A percentile compares a stretch with the other conserved stretches of the same genome.
These are phyloP conservation scores for Cardiocondyla obscurior DNA, from an alignment of 1,140 invertebrate species.

Conservation along the genomic window DNA sequence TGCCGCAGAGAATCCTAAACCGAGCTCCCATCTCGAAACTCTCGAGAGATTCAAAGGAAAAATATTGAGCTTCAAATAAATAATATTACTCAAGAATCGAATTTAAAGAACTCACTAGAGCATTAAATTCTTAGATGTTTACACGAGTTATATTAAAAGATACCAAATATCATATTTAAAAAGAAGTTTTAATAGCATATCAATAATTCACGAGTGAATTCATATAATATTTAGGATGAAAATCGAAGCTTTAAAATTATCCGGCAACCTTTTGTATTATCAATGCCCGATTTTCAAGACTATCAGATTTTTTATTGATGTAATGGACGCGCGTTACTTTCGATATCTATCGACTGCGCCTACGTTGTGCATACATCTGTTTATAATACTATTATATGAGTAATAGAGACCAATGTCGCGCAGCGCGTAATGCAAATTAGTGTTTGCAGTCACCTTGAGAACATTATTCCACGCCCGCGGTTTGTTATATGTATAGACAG, in stretches of 20 bases:
- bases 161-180: neutral
- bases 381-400: slow-evolving; percentile 30
- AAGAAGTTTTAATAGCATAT: no score
- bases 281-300: neutral
- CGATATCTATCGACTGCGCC: neutral
- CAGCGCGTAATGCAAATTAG: slow-evolving; percentile 39
- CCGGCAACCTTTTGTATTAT: neutral
- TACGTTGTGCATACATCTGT: slow-evolving; percentile 14
- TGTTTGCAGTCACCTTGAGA: slow-evolving; percentile 46
- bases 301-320: neutral
- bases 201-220: neutral
- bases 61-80: neutral
- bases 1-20: neutral
- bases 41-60: neutral
- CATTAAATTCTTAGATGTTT: neutral
- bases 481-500: slow-evolving; percentile 38
- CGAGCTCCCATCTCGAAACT: neutral
- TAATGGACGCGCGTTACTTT: neutral
- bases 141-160: neutral
- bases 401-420: slow-evolving; percentile 28
- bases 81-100: neutral
- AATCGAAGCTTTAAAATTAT: neutral
- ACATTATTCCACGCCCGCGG: slow-evolving; percentile 46
- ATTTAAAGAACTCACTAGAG: neutral
- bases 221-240: neutral